phyloP scores from a whole-genome alignment of 2,888 invertebrate species.

The Ormyrus rosae region DNA sequence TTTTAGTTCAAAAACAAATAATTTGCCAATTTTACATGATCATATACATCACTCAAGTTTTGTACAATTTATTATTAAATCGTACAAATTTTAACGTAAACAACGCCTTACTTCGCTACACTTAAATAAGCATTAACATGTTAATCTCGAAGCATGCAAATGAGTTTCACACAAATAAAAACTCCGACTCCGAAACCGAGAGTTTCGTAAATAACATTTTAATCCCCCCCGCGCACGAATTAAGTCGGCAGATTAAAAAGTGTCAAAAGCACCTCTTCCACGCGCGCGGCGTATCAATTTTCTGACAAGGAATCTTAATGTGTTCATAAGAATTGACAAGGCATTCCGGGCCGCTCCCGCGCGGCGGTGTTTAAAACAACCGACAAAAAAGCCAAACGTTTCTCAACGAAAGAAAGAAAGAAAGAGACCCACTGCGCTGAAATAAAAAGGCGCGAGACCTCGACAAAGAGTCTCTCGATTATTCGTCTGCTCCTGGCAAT shows the following conservation, averaged over 20 bases:
- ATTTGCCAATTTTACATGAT: too few species aligned
- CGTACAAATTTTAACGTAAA: too few species aligned
- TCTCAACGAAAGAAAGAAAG: neutral
- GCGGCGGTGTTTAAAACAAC: slow-evolving; percentile 12
- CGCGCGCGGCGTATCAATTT: slow-evolving; percentile 34
- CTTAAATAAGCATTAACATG: neutral
- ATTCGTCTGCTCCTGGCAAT: too few species aligned
- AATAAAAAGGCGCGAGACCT: neutral
- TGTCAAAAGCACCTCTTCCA: slow-evolving; percentile 36
- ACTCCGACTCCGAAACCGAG: slow-evolving; percentile 19
- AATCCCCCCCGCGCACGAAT: slow-evolving; percentile 25
- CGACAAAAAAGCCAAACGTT: too few species aligned
- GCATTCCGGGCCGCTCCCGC: neutral
- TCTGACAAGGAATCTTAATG: slow-evolving; percentile 54
- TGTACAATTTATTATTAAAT: too few species aligned
- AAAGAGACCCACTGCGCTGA: neutral
- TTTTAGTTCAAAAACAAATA: too few species aligned
- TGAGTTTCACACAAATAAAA: neutral
- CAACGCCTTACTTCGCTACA: neutral
- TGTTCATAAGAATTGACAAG: slow-evolving; percentile 53
- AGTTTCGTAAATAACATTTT: slow-evolving; percentile 37
- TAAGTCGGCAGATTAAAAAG: slow-evolving; percentile 32
- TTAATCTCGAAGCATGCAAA: slow-evolving; percentile 5
- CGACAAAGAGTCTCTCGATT: too few species aligned
- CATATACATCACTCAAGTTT: too few species aligned